A percentile compares a stretch with the other conserved stretches of the same genome.
Conservation (phyloP, 2,888 invertebrate genomes). For the Polymixis flavicincta region DNA sequence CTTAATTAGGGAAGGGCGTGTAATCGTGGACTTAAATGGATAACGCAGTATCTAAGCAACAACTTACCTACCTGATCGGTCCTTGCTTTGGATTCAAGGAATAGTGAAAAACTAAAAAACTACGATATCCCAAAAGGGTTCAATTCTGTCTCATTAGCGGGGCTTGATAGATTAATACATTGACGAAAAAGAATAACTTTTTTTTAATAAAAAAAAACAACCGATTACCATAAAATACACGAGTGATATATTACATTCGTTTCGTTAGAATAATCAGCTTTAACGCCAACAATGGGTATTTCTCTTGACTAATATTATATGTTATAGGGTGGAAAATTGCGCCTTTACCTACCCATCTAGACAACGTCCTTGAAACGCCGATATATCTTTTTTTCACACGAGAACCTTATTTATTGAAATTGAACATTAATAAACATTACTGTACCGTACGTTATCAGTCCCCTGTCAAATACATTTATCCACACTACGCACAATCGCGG, state of each 20-base stretch:
- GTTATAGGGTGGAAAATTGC: neutral
- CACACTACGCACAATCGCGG: conserved; percentile 1
- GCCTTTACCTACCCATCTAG: neutral
- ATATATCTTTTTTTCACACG: neutral
- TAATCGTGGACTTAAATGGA: neutral
- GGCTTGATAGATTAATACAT: too few relatives aligned
- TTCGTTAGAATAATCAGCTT: neutral
- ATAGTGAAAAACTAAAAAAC: neutral
- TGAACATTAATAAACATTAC: conserved; percentile 39
- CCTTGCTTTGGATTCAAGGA: neutral
- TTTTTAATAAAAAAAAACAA: too few relatives aligned
- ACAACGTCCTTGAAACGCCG: neutral
- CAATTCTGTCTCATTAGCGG: too few relatives aligned
- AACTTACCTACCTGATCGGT: neutral
- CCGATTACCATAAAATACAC: too few relatives aligned
- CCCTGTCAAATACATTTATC: conserved; percentile 44
- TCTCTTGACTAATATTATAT: neutral
- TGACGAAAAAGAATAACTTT: too few relatives aligned
- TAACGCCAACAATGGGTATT: neutral
- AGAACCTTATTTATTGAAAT: neutral
- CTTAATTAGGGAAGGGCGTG: neutral
- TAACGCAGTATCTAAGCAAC: neutral
- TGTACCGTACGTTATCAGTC: conserved; percentile 25
- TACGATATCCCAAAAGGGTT: too few relatives aligned
- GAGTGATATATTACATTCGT: too few relatives aligned